Evolutionary conservation across 2,888 invertebrate species (phyloP).

Genomic region (Colletes collaris): DNA sequence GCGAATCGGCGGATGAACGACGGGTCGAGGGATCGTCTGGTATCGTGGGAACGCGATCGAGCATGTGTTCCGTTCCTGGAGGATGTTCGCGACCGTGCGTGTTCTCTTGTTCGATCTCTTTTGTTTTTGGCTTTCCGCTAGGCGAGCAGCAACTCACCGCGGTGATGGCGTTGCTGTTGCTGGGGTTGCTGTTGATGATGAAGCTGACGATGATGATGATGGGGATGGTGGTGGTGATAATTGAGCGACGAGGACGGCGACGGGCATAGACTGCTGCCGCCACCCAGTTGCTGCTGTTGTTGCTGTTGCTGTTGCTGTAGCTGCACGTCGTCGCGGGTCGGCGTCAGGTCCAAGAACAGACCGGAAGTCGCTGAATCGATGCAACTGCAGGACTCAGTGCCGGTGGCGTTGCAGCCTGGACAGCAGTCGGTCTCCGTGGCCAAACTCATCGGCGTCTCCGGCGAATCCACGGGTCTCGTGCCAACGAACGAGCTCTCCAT

Average conservation of each 20-base stretch:
- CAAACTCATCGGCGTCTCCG: constrained; percentile 89
- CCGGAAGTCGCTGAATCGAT: constrained; percentile 76
- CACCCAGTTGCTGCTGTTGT: constrained; percentile 62
- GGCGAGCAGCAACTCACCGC: constrained; percentile 84
- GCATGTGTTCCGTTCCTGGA: constrained; percentile 13
- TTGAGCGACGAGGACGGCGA: constrained; percentile 74
- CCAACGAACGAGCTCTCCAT: constrained; percentile 96
- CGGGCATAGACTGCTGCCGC: constrained; percentile 71
- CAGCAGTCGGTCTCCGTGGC: constrained; percentile 79
- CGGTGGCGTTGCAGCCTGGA: constrained; percentile 77
- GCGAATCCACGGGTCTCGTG: constrained; percentile 92
- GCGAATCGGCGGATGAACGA: constrained; percentile 8
- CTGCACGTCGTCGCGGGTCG: constrained; percentile 73
- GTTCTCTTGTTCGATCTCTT: constrained; percentile 42
- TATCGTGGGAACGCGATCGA: constrained; percentile 24
- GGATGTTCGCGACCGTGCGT: constrained; percentile 43
- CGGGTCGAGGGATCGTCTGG: constrained; percentile 33
- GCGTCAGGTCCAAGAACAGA: constrained; percentile 76
- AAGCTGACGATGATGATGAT: constrained; percentile 76
- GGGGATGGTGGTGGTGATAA: constrained; percentile 58
- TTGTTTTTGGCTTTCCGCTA: constrained; percentile 82
- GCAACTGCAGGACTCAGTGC: constrained; percentile 74
- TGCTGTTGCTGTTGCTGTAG: constrained; percentile 58
- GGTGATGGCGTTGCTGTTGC: constrained; percentile 84
- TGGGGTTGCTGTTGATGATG: constrained; percentile 83